A percentile compares a stretch with the other conserved stretches of the same genome.
Evolutionary conservation across 2,113 vertebrate genomes (phyloP).

Genomic region (Pitta sordida): DNA sequence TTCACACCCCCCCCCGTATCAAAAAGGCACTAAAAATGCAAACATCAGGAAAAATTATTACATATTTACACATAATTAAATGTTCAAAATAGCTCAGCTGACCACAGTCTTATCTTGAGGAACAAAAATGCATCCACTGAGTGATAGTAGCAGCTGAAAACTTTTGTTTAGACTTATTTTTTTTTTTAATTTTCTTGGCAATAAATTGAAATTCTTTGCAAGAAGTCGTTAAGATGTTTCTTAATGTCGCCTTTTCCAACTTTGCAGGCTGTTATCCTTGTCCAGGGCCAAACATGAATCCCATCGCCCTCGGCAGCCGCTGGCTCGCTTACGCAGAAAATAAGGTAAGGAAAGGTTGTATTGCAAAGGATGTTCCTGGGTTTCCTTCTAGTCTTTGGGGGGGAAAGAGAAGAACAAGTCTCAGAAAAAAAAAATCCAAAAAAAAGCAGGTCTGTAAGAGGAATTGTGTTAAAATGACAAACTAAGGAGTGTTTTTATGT

Average conservation of each 20-base stretch:
- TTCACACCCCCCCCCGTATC: background rate
- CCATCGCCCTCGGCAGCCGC: constrained; percentile 90
- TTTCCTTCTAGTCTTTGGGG: background rate
- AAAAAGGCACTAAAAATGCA: constrained; percentile 8
- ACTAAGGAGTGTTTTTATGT: background rate
- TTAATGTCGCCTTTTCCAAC: constrained; percentile 48
- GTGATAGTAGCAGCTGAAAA: constrained; percentile 24
- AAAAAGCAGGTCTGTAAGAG: background rate
- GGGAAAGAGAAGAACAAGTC: accelerated
- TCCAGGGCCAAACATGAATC: constrained; percentile 95
- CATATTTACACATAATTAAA: constrained; percentile 58
- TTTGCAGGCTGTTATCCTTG: constrained; percentile 94
- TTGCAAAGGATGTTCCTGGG: background rate
- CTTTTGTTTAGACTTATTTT: constrained; percentile 58
- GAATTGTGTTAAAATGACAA: background rate
- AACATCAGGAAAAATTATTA: constrained; percentile 8
- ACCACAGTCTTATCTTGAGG: constrained; percentile 51
- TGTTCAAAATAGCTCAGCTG: constrained; percentile 48
- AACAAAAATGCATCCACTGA: constrained; percentile 57
- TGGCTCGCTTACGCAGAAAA: constrained; percentile 99
- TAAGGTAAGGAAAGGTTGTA: constrained; percentile 79
- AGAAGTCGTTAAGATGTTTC: constrained; percentile 42
- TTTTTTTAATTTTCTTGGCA: constrained; percentile 54
- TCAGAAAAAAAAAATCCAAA: background rate
- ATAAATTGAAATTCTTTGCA: constrained; percentile 18